Evolutionary conservation across 30 jellyfish, hydroid and myxozoan species (phyloP).

Genomic region (Pseudorhiza aurosa): DNA sequence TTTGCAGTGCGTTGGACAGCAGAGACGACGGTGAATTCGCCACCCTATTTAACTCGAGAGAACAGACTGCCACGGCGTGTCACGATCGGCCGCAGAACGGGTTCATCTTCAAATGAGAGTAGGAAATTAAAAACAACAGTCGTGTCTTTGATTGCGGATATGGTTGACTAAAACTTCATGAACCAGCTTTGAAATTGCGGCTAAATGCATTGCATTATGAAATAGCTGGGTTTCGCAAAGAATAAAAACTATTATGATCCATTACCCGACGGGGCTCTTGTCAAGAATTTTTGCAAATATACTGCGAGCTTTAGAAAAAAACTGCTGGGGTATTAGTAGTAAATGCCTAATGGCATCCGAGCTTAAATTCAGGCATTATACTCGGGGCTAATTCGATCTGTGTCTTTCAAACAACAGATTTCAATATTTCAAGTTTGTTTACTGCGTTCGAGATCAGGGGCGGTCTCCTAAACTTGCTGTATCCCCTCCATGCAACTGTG

Average conservation of each 20-base stretch:
- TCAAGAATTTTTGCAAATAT: conserved; percentile 51
- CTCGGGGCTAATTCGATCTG: conserved; percentile 12
- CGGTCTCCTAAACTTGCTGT: conserved; percentile 18
- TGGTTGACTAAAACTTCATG: conserved; percentile 66
- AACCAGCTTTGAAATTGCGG: conserved; percentile 60
- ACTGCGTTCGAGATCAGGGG: conserved; percentile 38
- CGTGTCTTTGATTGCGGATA: conserved; percentile 62
- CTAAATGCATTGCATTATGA: conserved; percentile 66
- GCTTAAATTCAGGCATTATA: neutral
- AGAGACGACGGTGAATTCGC: neutral
- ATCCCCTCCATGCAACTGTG: neutral
- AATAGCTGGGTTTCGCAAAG: conserved; percentile 60
- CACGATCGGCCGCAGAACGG: conserved; percentile 3
- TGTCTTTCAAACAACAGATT: conserved; percentile 18
- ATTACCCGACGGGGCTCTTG: conserved; percentile 70
- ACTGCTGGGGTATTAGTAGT: conserved; percentile 23
- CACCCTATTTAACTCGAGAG: neutral
- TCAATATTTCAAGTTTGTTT: conserved; percentile 35
- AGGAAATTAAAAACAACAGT: conserved; percentile 61
- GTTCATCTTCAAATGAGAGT: neutral
- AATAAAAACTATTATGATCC: conserved; percentile 70
- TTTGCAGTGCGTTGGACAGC: neutral
- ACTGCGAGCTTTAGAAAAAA: conserved; percentile 14
- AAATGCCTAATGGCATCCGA: conserved; percentile 34
- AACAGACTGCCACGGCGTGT: conserved; percentile 17